These are phyloP conservation scores for Lucilia sericata DNA, from an alignment of 1,140 invertebrate species.

Conservation along the genomic window DNA sequence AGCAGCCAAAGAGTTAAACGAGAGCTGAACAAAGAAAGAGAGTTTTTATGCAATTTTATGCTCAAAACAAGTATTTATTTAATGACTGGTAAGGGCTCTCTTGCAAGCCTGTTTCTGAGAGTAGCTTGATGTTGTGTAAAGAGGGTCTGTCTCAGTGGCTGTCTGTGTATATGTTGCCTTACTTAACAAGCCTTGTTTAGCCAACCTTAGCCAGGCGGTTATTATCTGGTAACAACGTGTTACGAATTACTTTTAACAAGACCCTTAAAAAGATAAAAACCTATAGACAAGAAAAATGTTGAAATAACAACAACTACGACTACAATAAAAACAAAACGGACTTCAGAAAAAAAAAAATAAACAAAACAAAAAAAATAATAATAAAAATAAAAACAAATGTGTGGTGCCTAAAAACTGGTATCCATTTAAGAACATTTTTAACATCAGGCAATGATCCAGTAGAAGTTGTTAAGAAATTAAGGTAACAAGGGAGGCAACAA, in stretches of 20 bases:
- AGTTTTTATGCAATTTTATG: neutral
- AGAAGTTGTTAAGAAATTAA: slow-evolving; percentile 37
- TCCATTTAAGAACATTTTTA: neutral
- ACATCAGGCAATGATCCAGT: neutral
- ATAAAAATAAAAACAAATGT: no score
- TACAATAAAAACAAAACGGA: neutral
- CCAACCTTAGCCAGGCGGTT: slow-evolving; percentile 33
- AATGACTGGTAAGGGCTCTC: no score
- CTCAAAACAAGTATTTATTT: neutral
- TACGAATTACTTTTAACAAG: slow-evolving; percentile 68
- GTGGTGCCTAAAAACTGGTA: neutral
- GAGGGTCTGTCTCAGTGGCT: neutral
- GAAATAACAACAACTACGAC: no score
- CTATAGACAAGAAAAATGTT: slow-evolving; percentile 48
- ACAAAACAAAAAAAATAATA: neutral
- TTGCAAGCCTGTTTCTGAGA: neutral
- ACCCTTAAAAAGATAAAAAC: slow-evolving; percentile 60
- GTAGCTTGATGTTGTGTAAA: neutral
- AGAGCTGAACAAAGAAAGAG: neutral
- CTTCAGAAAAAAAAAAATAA: neutral
- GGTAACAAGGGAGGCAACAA: slow-evolving; percentile 35
- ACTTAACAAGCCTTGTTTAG: slow-evolving; percentile 9
- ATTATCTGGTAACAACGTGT: slow-evolving; percentile 68
- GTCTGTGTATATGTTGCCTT: neutral
- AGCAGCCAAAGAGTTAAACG: neutral